Conservation (phyloP, 2,888 invertebrate species). For the Steinernema carpocapsae region DNA sequence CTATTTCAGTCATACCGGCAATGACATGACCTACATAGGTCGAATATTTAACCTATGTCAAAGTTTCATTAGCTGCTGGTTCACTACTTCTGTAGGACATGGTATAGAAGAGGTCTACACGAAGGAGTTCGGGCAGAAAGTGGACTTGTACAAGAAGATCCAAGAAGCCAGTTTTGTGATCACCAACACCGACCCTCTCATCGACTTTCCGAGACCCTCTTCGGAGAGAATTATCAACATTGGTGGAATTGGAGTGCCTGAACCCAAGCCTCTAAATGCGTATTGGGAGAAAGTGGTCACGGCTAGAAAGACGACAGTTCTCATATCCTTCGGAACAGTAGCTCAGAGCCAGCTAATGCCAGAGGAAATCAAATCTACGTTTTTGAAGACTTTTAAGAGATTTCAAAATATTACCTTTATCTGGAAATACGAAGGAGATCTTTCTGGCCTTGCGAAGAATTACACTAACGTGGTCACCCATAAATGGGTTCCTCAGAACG, state of each 20-base stretch:
- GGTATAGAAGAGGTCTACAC: background rate
- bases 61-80: background rate
- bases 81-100: background rate
- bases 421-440: constrained; percentile 37
- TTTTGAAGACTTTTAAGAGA: constrained; percentile 36
- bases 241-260: constrained; percentile 41
- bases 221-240: too few relatives aligned
- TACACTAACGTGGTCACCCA: constrained; percentile 33
- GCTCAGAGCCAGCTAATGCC: constrained; percentile 25
- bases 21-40: constrained; percentile 34
- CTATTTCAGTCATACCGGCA: background rate
- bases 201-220: constrained; percentile 51
- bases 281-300: background rate
- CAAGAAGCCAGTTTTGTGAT: constrained; percentile 46
- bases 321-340: constrained; percentile 35
- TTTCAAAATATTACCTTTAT: constrained; percentile 39
- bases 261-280: constrained; percentile 32
- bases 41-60: constrained; percentile 12
- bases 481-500: constrained; percentile 38
- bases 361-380: constrained; percentile 19
- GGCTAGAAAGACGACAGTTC: constrained; percentile 15
- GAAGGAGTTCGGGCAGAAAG: background rate
- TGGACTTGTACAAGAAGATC: constrained; percentile 36
- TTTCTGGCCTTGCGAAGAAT: constrained; percentile 23
- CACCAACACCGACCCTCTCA: constrained; percentile 49